Percentiles rank a stretch among this genome's conserved stretches.
Conservation (phyloP, 2,888 invertebrate species). For the Sinotaia quadrata region DNA sequence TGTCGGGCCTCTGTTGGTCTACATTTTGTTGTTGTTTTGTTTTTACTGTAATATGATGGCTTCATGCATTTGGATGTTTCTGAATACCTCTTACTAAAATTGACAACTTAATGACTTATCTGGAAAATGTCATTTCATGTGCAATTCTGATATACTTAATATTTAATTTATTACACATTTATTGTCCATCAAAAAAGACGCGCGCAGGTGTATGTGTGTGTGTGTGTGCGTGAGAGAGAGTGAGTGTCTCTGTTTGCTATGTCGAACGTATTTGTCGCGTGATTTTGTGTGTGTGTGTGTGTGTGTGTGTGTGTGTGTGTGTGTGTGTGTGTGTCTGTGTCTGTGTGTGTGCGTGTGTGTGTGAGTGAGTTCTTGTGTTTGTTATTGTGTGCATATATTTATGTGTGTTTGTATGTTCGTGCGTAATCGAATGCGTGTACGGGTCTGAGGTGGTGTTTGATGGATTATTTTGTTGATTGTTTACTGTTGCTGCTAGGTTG, state of each 20-base stretch:
- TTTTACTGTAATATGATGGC: too few species aligned
- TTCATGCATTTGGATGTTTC: too few species aligned
- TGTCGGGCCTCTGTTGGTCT: too few species aligned
- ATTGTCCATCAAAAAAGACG: background rate
- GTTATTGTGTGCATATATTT: background rate
- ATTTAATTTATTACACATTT: background rate
- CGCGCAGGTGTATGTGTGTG: background rate
- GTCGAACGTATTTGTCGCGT: background rate
- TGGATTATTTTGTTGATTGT: too few species aligned
- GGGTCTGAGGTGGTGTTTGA: too few species aligned
- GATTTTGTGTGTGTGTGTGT: background rate
- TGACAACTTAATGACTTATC: too few species aligned
- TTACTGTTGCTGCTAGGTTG: too few species aligned
- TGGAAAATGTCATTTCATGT: too few species aligned
- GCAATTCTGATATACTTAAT: too few species aligned
- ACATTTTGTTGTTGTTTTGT: too few species aligned
- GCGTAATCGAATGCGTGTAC: background rate
- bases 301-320: conserved; percentile 6
- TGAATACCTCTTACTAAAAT: too few species aligned
- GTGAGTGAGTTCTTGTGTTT: background rate
- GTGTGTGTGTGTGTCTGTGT: background rate
- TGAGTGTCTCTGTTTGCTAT: background rate
- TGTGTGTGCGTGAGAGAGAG: background rate
- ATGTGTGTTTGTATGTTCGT: background rate
- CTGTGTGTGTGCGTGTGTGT: background rate